Evolutionary conservation across 2,797 vertebrate genomes (phyloP).

Genomic region (Lepus townsendii): DNA sequence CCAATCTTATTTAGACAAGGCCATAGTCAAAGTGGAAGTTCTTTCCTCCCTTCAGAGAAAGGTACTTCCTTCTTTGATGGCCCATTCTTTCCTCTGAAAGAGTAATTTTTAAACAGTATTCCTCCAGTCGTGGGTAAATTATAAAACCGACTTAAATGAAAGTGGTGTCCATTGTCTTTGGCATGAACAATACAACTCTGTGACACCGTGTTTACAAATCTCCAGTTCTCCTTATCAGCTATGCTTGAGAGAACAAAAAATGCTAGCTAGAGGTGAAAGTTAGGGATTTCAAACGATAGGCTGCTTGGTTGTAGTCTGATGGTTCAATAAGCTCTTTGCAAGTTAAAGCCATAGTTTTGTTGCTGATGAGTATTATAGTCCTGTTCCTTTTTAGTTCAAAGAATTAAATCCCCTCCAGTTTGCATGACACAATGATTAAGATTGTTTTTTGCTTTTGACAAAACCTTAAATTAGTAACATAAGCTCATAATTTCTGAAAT

Average conservation of each 20-base stretch:
- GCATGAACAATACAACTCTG: background rate
- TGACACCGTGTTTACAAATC: background rate
- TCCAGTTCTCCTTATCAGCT: background rate
- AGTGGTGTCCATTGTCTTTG: background rate
- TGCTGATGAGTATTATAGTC: background rate
- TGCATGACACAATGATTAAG: background rate
- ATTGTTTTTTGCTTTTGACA: background rate
- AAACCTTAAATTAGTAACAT: background rate
- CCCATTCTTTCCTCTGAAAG: no score
- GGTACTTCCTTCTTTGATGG: no score
- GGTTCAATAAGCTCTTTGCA: background rate
- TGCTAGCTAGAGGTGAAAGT: background rate
- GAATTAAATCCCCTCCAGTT: background rate
- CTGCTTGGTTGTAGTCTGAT: background rate
- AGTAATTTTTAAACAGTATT: background rate
- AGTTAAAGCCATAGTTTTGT: background rate
- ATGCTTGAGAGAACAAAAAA: background rate
- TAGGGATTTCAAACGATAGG: background rate
- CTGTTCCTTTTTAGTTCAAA: background rate
- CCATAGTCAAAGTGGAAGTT: no score
- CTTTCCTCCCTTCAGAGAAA: no score
- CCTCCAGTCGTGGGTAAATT: background rate
- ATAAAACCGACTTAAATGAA: constrained; percentile 8
- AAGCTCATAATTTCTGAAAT: background rate
- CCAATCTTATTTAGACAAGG: no score